Evolutionary conservation across 2,113 vertebrate genomes (phyloP).

Genomic region (Mesocricetus auratus): DNA sequence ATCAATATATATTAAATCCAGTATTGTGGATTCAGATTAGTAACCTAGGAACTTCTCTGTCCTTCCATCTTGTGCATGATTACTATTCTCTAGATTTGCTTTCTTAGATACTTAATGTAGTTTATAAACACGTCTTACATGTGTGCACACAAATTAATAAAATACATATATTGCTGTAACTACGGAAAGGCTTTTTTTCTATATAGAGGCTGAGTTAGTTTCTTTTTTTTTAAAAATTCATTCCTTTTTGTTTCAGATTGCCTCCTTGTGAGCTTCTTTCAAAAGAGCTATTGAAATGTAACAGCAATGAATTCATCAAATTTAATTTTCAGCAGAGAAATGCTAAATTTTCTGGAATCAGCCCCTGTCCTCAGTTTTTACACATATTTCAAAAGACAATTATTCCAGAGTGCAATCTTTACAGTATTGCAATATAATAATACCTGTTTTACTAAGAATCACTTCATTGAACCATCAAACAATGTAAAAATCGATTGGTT

Average conservation of each 20-base stretch:
- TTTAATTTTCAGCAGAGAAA: slow-evolving; percentile 33
- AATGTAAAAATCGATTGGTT: slow-evolving; percentile 7
- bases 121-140: neutral
- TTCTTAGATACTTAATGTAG: slow-evolving; percentile 14
- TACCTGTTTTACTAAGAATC: neutral
- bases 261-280: neutral
- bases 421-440: neutral
- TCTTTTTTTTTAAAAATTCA: neutral
- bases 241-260: neutral
- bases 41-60: neutral
- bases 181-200: neutral
- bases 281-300: neutral
- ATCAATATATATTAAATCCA: neutral
- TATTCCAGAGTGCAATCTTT: slow-evolving; percentile 10
- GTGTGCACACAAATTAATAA: neutral
- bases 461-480: slow-evolving; percentile 37
- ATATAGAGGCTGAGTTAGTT: neutral
- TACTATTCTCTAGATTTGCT: neutral
- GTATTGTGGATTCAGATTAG: neutral
- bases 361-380: neutral
- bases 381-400: neutral
- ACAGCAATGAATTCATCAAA: neutral
- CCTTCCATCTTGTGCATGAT: neutral
- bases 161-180: neutral
- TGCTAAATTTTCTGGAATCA: neutral